Conservation (phyloP, 2,888 invertebrate genomes). For the Dexiosoma caninum region DNA sequence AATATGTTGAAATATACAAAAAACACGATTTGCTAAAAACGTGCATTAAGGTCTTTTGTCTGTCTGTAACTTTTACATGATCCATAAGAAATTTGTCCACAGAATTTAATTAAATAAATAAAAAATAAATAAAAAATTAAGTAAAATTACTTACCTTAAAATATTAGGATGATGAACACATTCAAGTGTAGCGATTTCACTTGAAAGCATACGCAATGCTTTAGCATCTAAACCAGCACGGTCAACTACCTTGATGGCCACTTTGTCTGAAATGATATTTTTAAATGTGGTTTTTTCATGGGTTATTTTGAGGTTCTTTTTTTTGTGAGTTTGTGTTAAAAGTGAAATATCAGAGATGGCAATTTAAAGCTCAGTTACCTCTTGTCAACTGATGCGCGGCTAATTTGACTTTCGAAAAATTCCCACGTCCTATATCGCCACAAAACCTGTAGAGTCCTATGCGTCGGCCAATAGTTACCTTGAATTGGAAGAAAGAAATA, state of each 20-base stretch:
- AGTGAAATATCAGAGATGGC: background rate
- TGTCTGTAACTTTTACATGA: too few relatives aligned
- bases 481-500: slow-evolving; percentile 43
- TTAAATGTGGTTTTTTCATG: background rate
- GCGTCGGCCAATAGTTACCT: slow-evolving; percentile 84
- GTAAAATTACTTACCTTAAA: slow-evolving; percentile 79
- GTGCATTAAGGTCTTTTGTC: too few relatives aligned
- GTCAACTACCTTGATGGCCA: slow-evolving; percentile 86
- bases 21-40: too few relatives aligned
- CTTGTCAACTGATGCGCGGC: slow-evolving; percentile 86
- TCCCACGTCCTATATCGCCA: slow-evolving; percentile 86
- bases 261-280: slow-evolving; percentile 81
- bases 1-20: background rate
- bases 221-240: slow-evolving; percentile 84
- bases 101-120: too few relatives aligned
- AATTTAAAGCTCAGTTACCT: slow-evolving; percentile 77
- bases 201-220: slow-evolving; percentile 82
- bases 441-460: slow-evolving; percentile 87
- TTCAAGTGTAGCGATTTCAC: slow-evolving; percentile 85
- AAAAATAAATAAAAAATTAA: too few relatives aligned
- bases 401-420: slow-evolving; percentile 88
- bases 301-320: background rate
- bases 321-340: too few relatives aligned
- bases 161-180: slow-evolving; percentile 85
- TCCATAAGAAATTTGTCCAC: too few relatives aligned